Evolutionary conservation across 2,888 invertebrate genomes (phyloP), one percentile per base, ranked within the genome.

Genomic region (Micropterix aruncella): DNA sequence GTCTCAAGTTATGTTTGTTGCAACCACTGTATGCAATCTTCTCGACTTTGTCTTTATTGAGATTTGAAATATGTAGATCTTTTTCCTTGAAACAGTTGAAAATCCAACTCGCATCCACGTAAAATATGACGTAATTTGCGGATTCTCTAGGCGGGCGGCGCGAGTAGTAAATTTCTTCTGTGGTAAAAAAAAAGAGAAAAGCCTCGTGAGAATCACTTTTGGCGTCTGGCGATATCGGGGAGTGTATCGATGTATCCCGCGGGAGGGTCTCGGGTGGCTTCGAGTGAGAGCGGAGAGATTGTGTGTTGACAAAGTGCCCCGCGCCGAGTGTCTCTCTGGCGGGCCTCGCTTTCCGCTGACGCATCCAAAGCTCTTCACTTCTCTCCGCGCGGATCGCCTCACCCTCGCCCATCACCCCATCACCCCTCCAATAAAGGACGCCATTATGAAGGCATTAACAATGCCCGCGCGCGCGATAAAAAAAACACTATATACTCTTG

Each of bases 271-370:
- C 7, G 7, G 27, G 38, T 5, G 4, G 38, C 5, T 5, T 5
- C 9, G 14, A 14, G 14, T 14, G 38, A 18, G 14, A 14, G 14
- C 38, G 38, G 40, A 19, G 42, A 42, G 18, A 42, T 42, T 42
- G 42, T 42, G 16, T 19, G 19, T 42, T 27, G 42, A 42, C 42
- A 42, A 42, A 42, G 42, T 42, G 42, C 19, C 36, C 36, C 3
- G 42, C 19, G 16, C 36, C 3, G 36, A 42, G 42, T 27, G 42
- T 15, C 16, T 36, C 36, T 19, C 7, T 27, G 15, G 18, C 18
- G 18, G 41, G 9, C 36, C 27, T 15, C 42, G 42, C 17, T 17
- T 19, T 16, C 5, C 42, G 42, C 42, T 42, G 42, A 42, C 42
- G 16, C 42, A 36, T 42, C 42, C 16, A 42, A 40, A 42, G 27